phyloP scores from a whole-genome alignment of 2,113 vertebrate genomes.

The Upupa epops region DNA sequence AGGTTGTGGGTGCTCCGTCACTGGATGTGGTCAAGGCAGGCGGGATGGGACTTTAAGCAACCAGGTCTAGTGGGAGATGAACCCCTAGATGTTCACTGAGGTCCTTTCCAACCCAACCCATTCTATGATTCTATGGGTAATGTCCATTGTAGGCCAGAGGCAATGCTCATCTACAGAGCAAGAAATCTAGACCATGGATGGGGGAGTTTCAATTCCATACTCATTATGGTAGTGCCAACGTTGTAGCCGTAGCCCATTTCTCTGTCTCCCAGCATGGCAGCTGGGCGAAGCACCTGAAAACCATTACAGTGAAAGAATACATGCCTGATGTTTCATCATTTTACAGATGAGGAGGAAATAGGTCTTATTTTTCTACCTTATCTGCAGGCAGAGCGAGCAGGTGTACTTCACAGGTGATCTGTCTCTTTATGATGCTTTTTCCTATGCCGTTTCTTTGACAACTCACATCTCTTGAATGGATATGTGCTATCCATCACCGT shows the following conservation, averaged over 20 bases:
- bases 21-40: too few species aligned
- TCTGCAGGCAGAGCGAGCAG: neutral
- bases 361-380: constrained; percentile 3
- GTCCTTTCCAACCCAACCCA: too few species aligned
- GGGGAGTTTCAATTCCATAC: neutral
- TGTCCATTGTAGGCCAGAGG: neutral
- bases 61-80: too few species aligned
- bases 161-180: neutral
- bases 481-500: neutral
- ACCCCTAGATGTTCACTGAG: too few species aligned
- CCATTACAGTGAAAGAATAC: neutral
- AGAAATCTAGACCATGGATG: neutral
- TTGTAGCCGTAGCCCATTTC: neutral
- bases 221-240: fast-evolving
- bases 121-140: neutral
- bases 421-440: constrained; percentile 6
- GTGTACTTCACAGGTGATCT: constrained; percentile 16
- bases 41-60: too few species aligned
- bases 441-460: neutral
- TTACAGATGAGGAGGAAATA: neutral
- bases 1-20: too few species aligned
- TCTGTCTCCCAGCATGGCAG: neutral
- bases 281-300: neutral
- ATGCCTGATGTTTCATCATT: neutral
- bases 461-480: neutral